phyloP scores from a whole-genome alignment of 2,113 vertebrate genomes.

The Cinclus mexicanus region DNA sequence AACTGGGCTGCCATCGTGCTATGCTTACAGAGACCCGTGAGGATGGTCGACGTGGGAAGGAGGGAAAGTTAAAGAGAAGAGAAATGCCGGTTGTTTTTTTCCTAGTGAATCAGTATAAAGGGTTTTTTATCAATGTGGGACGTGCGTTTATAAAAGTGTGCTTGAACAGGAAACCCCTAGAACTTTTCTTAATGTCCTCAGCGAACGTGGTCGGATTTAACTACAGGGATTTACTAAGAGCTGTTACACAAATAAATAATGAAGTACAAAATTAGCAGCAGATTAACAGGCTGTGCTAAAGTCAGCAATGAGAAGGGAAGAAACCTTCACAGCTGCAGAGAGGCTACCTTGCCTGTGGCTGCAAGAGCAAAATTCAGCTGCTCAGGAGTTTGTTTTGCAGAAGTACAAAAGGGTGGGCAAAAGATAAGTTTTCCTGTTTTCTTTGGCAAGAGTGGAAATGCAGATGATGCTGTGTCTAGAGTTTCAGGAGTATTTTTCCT shows the following conservation, averaged over 20 bases:
- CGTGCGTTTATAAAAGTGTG: neutral
- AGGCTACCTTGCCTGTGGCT: neutral
- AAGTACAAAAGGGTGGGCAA: neutral
- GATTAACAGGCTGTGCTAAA: conserved; percentile 30
- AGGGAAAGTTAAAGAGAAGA: neutral
- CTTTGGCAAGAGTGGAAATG: neutral
- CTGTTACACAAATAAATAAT: conserved; percentile 35
- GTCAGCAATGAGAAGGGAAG: neutral
- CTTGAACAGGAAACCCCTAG: neutral
- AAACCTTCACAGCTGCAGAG: neutral
- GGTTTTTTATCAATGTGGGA: neutral
- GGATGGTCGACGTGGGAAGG: accelerated
- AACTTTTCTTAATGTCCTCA: conserved; percentile 15
- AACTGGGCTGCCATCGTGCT: accelerated
- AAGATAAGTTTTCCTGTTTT: neutral
- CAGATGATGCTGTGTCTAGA: neutral
- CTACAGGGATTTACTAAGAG: conserved; percentile 31
- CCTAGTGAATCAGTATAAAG: neutral
- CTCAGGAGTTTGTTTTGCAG: neutral
- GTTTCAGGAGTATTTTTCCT: neutral
- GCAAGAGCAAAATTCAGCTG: neutral
- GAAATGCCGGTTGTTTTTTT: neutral
- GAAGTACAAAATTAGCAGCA: conserved; percentile 29
- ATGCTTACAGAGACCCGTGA: accelerated
- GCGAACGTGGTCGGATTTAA: neutral